Conservation (phyloP, 2,113 vertebrate genomes). For the Paracyprichromis sp. region DNA sequence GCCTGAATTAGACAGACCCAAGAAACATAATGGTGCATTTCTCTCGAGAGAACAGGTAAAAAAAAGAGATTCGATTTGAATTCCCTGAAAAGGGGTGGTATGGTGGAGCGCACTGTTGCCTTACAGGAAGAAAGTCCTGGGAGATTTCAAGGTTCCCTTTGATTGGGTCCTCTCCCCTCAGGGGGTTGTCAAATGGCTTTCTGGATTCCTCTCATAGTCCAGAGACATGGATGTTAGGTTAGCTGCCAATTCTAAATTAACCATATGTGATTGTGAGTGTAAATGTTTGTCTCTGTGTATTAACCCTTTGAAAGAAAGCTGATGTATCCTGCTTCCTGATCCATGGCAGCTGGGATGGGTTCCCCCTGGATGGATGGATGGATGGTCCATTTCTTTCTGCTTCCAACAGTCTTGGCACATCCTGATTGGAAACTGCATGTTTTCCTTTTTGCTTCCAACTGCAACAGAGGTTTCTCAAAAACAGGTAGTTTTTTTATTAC, state of each 20-base stretch:
- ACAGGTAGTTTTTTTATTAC: neutral
- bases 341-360: fast-evolving
- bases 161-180: neutral
- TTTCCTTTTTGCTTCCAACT: neutral
- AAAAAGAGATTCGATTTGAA: neutral
- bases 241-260: neutral
- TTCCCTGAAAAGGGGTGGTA: fast-evolving
- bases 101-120: neutral
- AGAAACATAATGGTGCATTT: neutral
- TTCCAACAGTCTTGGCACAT: neutral
- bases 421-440: neutral
- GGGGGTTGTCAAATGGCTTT: neutral
- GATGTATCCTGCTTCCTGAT: neutral
- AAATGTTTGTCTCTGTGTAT: neutral
- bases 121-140: neutral
- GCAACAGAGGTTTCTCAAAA: neutral
- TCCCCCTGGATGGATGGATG: neutral
- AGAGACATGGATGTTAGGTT: neutral
- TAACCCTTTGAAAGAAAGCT: neutral
- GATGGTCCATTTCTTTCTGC: neutral
- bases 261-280: fast-evolving
- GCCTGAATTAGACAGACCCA: neutral
- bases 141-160: neutral
- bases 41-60: neutral
- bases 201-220: neutral